Percentiles rank a stretch among this genome's conserved stretches.
phyloP scores from a whole-genome alignment of 2,888 invertebrate species.

The Ichneumon xanthorius region DNA sequence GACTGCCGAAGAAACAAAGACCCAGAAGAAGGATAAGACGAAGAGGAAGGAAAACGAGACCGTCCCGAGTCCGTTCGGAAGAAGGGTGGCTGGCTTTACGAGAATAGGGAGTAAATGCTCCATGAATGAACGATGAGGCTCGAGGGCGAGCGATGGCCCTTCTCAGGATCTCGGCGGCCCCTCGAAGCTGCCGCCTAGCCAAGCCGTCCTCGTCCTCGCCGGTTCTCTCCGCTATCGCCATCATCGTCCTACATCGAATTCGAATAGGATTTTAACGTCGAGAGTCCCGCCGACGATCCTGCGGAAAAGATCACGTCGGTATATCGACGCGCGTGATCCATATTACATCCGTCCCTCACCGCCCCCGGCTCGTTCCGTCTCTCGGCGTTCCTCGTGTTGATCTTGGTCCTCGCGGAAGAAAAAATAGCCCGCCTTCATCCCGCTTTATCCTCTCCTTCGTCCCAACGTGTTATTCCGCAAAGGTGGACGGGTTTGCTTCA shows the following conservation, averaged over 20 bases:
- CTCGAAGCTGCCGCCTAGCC: conserved; percentile 43
- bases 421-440: conserved; percentile 2
- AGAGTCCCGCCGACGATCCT: background rate
- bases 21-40: conserved; percentile 39
- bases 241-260: conserved; percentile 72
- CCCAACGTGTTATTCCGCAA: background rate
- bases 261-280: conserved; percentile 80
- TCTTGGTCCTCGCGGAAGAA: background rate
- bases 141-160: conserved; percentile 73
- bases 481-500: background rate
- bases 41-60: conserved; percentile 46
- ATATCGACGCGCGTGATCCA: conserved; percentile 72
- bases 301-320: conserved; percentile 74
- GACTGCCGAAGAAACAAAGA: conserved; percentile 45
- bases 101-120: conserved; percentile 84
- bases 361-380: background rate
- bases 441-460: conserved; percentile 35
- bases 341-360: conserved; percentile 73
- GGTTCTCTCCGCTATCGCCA: conserved; percentile 27
- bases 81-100: conserved; percentile 77
- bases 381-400: background rate
- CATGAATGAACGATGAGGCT: conserved; percentile 85
- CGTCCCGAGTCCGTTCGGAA: conserved; percentile 33
- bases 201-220: conserved; percentile 60
- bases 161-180: conserved; percentile 47